Evolutionary conservation across 2,113 vertebrate species (phyloP).

Genomic region (Alaudala cheleensis): DNA sequence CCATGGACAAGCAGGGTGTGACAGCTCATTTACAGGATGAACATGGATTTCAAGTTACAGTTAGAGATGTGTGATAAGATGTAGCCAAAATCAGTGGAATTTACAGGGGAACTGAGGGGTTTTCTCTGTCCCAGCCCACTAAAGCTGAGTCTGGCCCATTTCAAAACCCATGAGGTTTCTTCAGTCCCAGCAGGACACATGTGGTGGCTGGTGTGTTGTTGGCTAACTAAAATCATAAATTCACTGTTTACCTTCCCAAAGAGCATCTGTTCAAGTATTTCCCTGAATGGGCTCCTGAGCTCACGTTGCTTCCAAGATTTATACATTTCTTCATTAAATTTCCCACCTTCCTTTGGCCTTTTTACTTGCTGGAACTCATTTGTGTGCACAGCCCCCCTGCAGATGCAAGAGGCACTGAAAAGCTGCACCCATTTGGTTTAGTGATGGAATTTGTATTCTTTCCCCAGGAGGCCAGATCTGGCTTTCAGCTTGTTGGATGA

Average conservation of each 20-base stretch:
- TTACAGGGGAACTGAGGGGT: neutral
- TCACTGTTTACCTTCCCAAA: neutral
- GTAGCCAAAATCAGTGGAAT: neutral
- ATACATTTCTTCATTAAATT: neutral
- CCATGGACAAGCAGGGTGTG: neutral
- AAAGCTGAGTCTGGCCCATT: neutral
- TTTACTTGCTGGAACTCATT: neutral
- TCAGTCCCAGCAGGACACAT: neutral
- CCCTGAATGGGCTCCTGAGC: neutral
- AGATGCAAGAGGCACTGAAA: neutral
- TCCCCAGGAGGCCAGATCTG: neutral
- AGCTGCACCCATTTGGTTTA: neutral
- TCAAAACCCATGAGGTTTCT: neutral
- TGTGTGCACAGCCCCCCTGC: neutral
- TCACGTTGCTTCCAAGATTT: neutral
- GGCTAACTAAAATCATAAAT: neutral
- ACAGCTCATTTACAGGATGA: neutral
- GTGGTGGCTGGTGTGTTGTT: neutral
- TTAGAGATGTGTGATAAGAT: neutral
- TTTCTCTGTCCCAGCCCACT: neutral
- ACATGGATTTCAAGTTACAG: neutral
- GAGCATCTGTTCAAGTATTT: neutral
- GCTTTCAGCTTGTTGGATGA: neutral
- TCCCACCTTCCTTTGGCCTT: neutral
- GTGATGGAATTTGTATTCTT: neutral